phyloP scores from a whole-genome alignment of 2,797 vertebrate genomes.

The Phoeniculus purpureus region DNA sequence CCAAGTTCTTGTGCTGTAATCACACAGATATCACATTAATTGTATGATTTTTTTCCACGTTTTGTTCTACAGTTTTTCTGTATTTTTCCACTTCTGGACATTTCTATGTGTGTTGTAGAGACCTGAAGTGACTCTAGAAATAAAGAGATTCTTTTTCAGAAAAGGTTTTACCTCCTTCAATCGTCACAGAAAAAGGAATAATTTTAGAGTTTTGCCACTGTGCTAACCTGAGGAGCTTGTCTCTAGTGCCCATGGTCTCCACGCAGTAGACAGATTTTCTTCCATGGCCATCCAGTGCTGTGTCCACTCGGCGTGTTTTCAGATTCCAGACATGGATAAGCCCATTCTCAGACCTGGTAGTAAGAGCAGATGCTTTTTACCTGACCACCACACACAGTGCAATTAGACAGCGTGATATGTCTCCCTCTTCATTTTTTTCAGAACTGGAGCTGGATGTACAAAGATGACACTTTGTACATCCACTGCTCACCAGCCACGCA shows the following conservation, averaged over 20 bases:
- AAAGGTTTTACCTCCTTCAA: not conserved
- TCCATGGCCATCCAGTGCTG: conserved; percentile 84
- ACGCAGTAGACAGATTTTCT: conserved; percentile 88
- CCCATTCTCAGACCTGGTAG: conserved; percentile 86
- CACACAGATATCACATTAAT: not conserved
- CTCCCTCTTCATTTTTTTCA: too few species aligned
- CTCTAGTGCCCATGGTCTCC: conserved; percentile 72
- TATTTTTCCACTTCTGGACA: not conserved
- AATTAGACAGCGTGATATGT: not conserved
- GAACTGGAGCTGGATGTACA: not conserved
- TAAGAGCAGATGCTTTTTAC: not conserved
- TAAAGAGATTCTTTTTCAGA: not conserved
- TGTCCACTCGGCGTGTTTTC: conserved; percentile 81
- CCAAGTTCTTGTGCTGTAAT: not conserved
- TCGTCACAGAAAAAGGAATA: not conserved
- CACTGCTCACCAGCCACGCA: not conserved
- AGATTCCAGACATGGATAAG: conserved; percentile 91
- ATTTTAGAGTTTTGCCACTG: not conserved
- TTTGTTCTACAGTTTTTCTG: not conserved
- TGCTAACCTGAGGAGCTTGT: conserved; percentile 87
- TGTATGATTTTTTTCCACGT: not conserved
- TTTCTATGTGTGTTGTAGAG: not conserved
- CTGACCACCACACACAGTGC: not conserved
- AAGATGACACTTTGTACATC: not conserved
- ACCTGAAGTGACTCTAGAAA: not conserved